These are phyloP conservation scores for Microcebus murinus DNA, from an alignment of 2,113 vertebrate species.

Conservation along the genomic window DNA sequence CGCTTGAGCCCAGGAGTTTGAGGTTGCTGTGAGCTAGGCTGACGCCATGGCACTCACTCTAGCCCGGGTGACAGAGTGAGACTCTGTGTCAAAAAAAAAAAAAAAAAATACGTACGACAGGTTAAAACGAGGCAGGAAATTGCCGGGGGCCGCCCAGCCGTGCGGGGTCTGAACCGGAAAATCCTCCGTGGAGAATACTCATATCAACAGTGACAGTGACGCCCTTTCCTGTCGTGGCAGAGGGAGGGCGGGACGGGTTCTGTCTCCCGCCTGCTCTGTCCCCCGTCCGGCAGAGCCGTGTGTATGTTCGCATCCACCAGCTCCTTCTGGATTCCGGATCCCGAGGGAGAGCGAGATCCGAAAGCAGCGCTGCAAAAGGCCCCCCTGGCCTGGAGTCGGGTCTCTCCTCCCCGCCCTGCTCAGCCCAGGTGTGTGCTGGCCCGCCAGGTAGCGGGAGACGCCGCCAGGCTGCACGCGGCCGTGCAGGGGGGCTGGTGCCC, in stretches of 20 bases:
- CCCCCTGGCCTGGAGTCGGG: neutral
- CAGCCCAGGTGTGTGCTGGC: neutral
- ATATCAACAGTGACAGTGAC: rapidly evolving
- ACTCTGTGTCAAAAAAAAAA: no score
- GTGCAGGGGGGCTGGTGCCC: neutral
- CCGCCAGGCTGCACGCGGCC: neutral
- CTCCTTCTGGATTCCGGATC: neutral
- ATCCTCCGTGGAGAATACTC: rapidly evolving
- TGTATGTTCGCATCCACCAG: rapidly evolving
- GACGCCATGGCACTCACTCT: no score
- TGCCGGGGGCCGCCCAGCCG: neutral
- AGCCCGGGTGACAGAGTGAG: no score
- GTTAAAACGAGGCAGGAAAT: neutral
- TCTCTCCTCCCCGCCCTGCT: neutral
- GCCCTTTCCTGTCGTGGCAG: rapidly evolving
- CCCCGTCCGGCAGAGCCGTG: rapidly evolving
- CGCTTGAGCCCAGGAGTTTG: no score
- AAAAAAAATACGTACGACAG: neutral
- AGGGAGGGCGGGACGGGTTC: rapidly evolving
- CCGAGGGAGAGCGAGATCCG: rapidly evolving
- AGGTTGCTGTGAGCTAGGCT: no score
- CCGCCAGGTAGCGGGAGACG: neutral
- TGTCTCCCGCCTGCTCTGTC: rapidly evolving
- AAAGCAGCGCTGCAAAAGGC: neutral
- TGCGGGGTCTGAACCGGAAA: rapidly evolving